Base-by-base conservation (phyloP, 2,888 invertebrate species). In the Pheosia tremula region DNA sequence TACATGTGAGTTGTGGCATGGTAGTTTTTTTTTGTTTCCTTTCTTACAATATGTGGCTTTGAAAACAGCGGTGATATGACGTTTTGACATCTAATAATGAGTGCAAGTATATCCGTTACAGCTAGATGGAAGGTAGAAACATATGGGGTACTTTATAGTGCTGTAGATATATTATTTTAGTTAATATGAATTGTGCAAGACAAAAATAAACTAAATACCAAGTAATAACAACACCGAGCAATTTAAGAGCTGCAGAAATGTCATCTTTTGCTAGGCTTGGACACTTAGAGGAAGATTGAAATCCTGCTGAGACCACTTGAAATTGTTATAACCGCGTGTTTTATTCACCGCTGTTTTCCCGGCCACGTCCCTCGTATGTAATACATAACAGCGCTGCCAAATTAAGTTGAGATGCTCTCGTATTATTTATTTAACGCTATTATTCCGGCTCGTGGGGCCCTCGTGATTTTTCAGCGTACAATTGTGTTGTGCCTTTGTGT, bases 391-490 rank as follows among this genome's bases (percentile, higher is more conserved):
- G 64, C 65, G 69, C 66, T 68, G 64, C 75, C 67, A 80, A 81
- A 82, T 82, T 77, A 78, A 82, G 76, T 73, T 70, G 73, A 77
- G 77, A 77, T 71, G 73, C 62, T 75, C 68, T 69, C 69, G 66
- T 75, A 77, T 78, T 80, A 80, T 78, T 80, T 80, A 82, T 80
- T 79, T 80, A 81, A 74, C 74, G 77, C 76, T 70, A 75, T 79
- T 76, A 75, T 74, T 75, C 71, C 63, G 65, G 60, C 59, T 69
- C 62, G 64, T 62, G 72, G 68, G 72, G 68, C 69, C 66, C 61
- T 59, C 77, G 70, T 71, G 74, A 74, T 69, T 77, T 72, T 71
- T 77, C 71, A 72, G 74, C 64, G 71, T 60, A 70, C 69, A 68
- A 71, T 78, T 72, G 70, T 70, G 75, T 72, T 71, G 64, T 62